Percentiles rank a stretch among this genome's conserved stretches.
Evolutionary conservation across 2,888 invertebrate species (phyloP).

Genomic region (Stenchaetothrips biformis): DNA sequence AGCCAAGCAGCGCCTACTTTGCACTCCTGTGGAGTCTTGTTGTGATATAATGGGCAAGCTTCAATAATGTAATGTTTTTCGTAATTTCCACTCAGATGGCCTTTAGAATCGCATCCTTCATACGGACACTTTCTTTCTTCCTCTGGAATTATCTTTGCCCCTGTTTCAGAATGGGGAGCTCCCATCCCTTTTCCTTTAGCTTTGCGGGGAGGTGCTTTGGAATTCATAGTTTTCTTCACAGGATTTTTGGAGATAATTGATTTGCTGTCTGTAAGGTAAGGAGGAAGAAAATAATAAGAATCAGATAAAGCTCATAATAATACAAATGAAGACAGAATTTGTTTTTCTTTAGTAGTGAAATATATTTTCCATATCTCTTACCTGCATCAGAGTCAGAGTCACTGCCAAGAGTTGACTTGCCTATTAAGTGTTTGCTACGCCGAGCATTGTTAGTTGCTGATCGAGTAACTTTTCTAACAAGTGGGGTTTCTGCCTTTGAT

Average conservation of each 20-base stretch:
- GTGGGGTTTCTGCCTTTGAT: background rate
- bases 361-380: slow-evolving; percentile 33
- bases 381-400: slow-evolving; percentile 43
- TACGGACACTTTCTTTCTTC: slow-evolving; percentile 76
- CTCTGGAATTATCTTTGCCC: slow-evolving; percentile 36
- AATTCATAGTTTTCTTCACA: slow-evolving; percentile 53
- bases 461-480: slow-evolving; percentile 58
- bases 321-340: background rate
- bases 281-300: background rate
- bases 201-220: background rate
- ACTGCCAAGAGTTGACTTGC: slow-evolving; percentile 35
- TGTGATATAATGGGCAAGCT: slow-evolving; percentile 89
- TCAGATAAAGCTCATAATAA: background rate
- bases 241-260: slow-evolving; percentile 58
- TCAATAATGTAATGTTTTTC: slow-evolving; percentile 82
- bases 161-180: slow-evolving; percentile 42
- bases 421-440: slow-evolving; percentile 41
- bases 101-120: slow-evolving; percentile 78
- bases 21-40: slow-evolving; percentile 69
- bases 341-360: background rate
- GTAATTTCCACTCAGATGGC: slow-evolving; percentile 77
- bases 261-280: slow-evolving; percentile 42
- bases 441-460: slow-evolving; percentile 54
- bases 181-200: background rate
- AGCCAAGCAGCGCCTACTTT: slow-evolving; percentile 46